phyloP scores from a whole-genome alignment of 2,113 vertebrate genomes.

The Triplophysa siluroides region DNA sequence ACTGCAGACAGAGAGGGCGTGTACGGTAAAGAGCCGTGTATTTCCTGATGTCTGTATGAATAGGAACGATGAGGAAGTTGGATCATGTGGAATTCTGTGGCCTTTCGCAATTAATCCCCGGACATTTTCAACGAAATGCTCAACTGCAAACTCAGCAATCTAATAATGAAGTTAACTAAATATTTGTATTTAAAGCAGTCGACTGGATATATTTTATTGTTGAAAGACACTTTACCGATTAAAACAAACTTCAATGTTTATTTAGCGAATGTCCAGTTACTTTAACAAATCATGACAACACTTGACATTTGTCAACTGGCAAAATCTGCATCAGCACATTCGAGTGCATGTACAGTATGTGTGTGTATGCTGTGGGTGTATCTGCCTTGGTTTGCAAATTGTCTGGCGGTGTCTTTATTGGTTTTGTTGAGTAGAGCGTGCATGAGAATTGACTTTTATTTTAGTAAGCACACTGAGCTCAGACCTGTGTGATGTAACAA shows the following conservation, averaged over 20 bases:
- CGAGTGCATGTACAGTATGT: not conserved
- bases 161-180: constrained; percentile 6
- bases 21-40: not conserved
- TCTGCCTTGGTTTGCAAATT: not conserved
- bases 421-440: not conserved
- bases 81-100: constrained; percentile 25
- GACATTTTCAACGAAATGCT: not conserved
- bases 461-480: not conserved
- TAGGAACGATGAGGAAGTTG: constrained; percentile 26
- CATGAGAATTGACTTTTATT: not conserved
- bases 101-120: constrained; percentile 1
- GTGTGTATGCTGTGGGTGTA: constrained; percentile 18
- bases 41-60: constrained; percentile 17
- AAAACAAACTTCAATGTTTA: too few species aligned
- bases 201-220: not conserved
- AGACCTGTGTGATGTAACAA: constrained; percentile 32
- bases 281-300: too few species aligned
- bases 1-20: not conserved
- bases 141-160: not conserved
- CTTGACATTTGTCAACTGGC: too few species aligned
- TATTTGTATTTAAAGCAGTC: not conserved
- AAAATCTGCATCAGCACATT: too few species aligned
- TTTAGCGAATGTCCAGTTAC: not conserved
- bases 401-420: constrained; percentile 16
- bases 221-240: not conserved